Conservation (phyloP, 2,797 vertebrate species). For the Crax fasciolata region DNA sequence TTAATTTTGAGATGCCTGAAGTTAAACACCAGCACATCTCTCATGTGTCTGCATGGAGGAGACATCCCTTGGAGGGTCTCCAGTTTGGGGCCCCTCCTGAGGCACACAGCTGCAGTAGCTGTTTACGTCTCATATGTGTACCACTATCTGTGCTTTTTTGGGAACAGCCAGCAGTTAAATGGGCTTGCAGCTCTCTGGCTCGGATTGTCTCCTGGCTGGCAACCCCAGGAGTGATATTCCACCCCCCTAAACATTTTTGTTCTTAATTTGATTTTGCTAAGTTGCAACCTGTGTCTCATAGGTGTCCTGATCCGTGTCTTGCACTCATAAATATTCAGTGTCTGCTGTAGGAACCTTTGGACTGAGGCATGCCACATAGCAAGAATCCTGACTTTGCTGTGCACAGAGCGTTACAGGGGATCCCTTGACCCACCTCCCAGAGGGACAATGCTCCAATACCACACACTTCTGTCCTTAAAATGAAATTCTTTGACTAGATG, state of each 20-base stretch:
- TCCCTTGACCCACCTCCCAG: background rate
- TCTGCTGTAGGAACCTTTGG: slow-evolving; percentile 15
- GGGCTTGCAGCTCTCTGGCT: background rate
- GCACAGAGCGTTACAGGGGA: background rate
- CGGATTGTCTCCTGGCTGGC: background rate
- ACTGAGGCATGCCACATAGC: slow-evolving; percentile 27
- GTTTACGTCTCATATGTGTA: background rate
- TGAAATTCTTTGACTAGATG: background rate
- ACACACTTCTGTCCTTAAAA: background rate
- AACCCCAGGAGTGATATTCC: background rate
- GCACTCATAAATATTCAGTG: slow-evolving; percentile 63
- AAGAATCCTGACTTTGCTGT: slow-evolving; percentile 13
- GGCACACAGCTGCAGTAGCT: background rate
- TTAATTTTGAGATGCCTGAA: background rate
- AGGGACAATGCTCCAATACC: background rate
- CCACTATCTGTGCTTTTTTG: background rate
- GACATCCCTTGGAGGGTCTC: background rate
- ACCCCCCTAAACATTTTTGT: fast-evolving
- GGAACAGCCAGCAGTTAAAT: background rate
- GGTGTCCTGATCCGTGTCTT: slow-evolving; percentile 51
- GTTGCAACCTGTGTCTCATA: slow-evolving; percentile 15
- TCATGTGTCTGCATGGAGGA: background rate
- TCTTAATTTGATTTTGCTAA: background rate
- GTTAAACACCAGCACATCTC: background rate
- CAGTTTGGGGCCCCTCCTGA: background rate